Conservation (phyloP, 2,113 vertebrate genomes). For the Misgurnus anguillicaudatus region DNA sequence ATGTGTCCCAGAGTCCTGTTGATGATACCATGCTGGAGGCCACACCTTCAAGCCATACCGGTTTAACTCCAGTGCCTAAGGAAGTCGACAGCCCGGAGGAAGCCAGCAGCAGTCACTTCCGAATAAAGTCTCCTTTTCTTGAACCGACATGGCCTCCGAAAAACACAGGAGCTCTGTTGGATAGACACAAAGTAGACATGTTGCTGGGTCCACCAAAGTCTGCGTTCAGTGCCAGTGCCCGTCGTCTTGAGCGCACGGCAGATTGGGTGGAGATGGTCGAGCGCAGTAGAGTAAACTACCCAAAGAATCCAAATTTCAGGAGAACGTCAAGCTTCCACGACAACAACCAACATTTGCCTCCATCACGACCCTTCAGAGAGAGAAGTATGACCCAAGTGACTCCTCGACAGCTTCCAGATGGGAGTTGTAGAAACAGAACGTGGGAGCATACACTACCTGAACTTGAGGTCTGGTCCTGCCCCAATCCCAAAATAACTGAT, state of each 20-base stretch:
- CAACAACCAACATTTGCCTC: conserved; percentile 74
- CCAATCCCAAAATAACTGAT: conserved; percentile 61
- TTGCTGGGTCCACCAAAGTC: conserved; percentile 63
- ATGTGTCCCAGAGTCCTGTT: conserved; percentile 91
- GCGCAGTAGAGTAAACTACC: conserved; percentile 66
- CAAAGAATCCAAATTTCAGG: conserved; percentile 81
- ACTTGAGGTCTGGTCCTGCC: conserved; percentile 60
- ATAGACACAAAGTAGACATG: conserved; percentile 74
- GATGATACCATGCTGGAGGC: conserved; percentile 82
- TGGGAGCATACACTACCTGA: conserved; percentile 78
- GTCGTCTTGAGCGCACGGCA: conserved; percentile 75
- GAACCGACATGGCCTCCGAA: conserved; percentile 64
- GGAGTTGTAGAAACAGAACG: conserved; percentile 71
- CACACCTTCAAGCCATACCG: conserved; percentile 64
- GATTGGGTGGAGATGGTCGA: conserved; percentile 81
- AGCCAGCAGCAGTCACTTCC: conserved; percentile 69
- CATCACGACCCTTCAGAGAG: conserved; percentile 83
- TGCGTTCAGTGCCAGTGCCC: conserved; percentile 67
- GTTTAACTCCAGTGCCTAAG: conserved; percentile 54
- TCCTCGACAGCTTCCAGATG: conserved; percentile 75
- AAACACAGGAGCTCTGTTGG: conserved; percentile 54
- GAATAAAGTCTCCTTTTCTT: conserved; percentile 77
- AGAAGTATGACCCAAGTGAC: conserved; percentile 88
- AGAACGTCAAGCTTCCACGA: conserved; percentile 92
- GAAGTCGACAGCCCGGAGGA: conserved; percentile 74